A percentile compares a stretch with the other conserved stretches of the same genome.
phyloP scores from a whole-genome alignment of 2,797 vertebrate species.

The Sylvilagus floridanus region DNA sequence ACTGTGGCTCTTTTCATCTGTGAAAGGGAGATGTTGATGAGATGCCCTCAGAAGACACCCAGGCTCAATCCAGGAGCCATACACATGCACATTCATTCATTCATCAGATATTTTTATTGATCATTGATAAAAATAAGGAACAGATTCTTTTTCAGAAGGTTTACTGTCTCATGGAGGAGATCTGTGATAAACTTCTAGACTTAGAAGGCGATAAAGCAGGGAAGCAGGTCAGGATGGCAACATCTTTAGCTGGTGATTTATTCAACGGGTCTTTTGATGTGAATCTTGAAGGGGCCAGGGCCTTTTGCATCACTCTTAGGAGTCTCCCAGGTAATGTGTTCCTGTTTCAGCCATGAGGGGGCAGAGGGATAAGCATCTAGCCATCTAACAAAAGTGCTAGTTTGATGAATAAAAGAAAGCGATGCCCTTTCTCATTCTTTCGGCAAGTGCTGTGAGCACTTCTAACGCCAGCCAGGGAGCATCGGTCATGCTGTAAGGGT shows the following conservation, averaged over 20 bases:
- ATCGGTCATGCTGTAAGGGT: not conserved
- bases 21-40: not conserved
- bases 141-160: not conserved
- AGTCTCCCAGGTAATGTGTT: not conserved
- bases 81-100: not conserved
- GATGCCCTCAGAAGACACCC: not conserved
- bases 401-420: not conserved
- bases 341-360: not conserved
- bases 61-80: not conserved
- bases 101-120: not conserved
- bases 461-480: not conserved
- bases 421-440: not conserved
- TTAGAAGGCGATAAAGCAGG: not conserved
- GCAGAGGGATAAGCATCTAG: not conserved
- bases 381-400: slow-evolving; percentile 14
- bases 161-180: not conserved
- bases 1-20: not conserved
- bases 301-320: not conserved
- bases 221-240: not conserved
- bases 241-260: not conserved
- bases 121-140: not conserved
- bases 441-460: not conserved
- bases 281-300: not conserved
- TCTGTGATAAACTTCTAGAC: not conserved
- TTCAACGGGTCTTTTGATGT: not conserved